Base-by-base conservation (phyloP, 2,113 vertebrate genomes). In the Neogale vison region DNA sequence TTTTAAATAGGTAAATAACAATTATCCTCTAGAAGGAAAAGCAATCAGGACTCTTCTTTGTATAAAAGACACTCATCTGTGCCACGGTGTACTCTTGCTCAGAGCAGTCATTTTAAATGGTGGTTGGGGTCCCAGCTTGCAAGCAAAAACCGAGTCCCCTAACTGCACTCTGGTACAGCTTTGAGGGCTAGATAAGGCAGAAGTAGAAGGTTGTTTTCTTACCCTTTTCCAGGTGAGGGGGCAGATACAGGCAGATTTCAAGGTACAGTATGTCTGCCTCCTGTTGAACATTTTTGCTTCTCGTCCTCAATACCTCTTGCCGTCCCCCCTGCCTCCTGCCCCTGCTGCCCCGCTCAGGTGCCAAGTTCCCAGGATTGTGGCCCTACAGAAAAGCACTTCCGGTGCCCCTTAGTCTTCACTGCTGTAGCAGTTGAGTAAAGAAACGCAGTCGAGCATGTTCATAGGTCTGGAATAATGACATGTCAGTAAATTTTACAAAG, bases 221-320 rank as follows among this genome's bases (percentile, higher is more conserved):
- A 34, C 23, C 31, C 36, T 52, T 34, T 80, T 15, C n/a, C 52
- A 23, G 9, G 39, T 3, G 15, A 7, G 20, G 21, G 36, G 0
- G 47, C 7, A 1, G 7, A 11, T 7, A 2, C 23, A 4, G 67
- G 52, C 67, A 55, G 1, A 50, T 9, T 87, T 65, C 3, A 39
- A 50, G 67, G 82, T 71, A 65, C 17, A 24, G n/a, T 17, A 1
- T 3, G 4, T 79, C 50, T 29, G 10, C 91, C 18, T 79, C 42
- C 59, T 82, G 0, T 39, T 18, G 29, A 12, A 34, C 47, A 24
- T 77, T 39, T 39, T n/a, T 65, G 61, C 34, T 81, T 39, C 52
- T 39, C 20, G 1, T 42, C 55, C 59, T 81, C 21, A 0, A 0
- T 42, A 3, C 24, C 21, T 2, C 0, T 45, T n/a, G 52, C 42